Base-by-base conservation (phyloP, 1,140 invertebrate species). In the Zaprionus kolodkinae region DNA sequence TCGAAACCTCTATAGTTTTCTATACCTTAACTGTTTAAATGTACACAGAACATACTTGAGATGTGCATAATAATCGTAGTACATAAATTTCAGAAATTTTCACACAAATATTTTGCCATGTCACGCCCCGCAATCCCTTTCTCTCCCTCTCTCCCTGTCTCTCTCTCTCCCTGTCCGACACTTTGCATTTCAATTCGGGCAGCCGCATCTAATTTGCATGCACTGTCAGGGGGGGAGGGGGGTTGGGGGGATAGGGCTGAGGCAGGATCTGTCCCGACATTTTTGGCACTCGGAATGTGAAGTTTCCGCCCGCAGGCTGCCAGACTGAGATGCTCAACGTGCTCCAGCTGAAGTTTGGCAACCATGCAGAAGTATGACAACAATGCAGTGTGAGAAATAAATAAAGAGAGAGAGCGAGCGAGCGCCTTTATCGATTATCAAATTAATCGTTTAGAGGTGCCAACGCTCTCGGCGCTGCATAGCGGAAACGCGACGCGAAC, bases 121-220 rank as follows among this genome's bases (percentile, higher is more conserved):
- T 45, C 40, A 15, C 7, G 40, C 40, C n/a, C 40, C 13, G 40
- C 40, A 45, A 45, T 45, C 40, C 40, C 6, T 2, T 43, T 43
- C 40, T 13, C 1, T 0, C 38, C 13, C 12, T 36, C 11, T 13
- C 15, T 10, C 21, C 2, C 1, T 38, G 0, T 12, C 10, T 43
- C 2, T 6, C 13, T 43, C n/a, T 9, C 13, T 6, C n/a, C n/a
- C 40, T 7, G 40, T 15, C 40, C n/a, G 40, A 45, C 40, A 45
- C 40, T 45, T 45, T 45, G 40, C 40, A 45, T 45, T 45, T 45
- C 40, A 45, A 45, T 45, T 45, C 40, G n/a, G 40, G n/a, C 15
- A n/a, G 6, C n/a, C 40, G 40, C n/a, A 45, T 45, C 40, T 45
- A 6, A 45, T 45, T 45, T 45, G 40, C 40, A 45, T 45, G n/a